Conservation (phyloP, 1,140 invertebrate species). For the Samia ricini region DNA sequence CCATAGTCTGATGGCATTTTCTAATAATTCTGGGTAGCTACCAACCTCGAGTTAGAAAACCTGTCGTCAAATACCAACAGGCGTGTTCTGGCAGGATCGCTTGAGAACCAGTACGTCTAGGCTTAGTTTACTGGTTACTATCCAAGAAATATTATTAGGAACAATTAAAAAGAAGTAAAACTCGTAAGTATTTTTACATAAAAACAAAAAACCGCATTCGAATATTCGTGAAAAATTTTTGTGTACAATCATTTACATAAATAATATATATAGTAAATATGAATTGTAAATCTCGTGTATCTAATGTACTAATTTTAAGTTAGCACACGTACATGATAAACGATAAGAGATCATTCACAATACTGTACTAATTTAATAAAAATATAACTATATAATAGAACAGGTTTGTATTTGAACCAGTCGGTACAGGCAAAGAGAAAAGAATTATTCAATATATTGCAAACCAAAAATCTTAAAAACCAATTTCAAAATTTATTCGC, state of each 20-base stretch:
- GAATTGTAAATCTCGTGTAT: slow-evolving; percentile 17
- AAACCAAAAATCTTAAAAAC: no score
- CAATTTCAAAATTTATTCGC: neutral
- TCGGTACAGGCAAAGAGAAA: slow-evolving; percentile 1
- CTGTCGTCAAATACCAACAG: no score
- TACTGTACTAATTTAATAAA: slow-evolving; percentile 35
- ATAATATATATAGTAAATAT: slow-evolving; percentile 10
- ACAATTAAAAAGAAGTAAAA: no score
- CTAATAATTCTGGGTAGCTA: no score
- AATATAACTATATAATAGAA: slow-evolving; percentile 13
- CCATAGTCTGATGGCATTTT: no score
- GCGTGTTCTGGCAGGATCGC: no score
- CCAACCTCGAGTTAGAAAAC: no score
- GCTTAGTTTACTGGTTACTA: no score
- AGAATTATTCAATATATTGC: neutral
- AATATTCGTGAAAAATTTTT: neutral
- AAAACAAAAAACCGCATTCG: neutral
- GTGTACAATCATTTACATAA: slow-evolving; percentile 6
- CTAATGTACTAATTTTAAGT: slow-evolving; percentile 24
- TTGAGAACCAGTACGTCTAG: no score
- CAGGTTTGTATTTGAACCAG: neutral
- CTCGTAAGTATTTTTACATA: no score
- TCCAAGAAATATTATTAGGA: no score
- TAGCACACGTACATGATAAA: slow-evolving; percentile 28
- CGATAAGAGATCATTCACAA: slow-evolving; percentile 36